phyloP scores from a whole-genome alignment of 1,140 invertebrate species.

The Megalopta genalis region DNA sequence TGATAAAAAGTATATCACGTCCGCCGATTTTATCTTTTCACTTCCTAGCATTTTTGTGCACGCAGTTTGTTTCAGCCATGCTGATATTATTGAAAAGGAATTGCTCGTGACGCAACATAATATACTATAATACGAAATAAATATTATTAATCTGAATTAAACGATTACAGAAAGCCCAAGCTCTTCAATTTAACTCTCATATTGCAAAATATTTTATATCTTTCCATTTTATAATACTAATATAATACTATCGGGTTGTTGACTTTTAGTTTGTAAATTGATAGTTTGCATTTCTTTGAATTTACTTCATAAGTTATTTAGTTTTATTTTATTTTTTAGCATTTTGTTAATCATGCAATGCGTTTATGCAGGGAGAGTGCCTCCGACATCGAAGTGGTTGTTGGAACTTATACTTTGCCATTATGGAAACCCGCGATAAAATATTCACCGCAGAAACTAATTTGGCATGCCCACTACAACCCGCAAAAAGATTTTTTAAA shows the following conservation, averaged over 20 bases:
- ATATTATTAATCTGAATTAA: too few species aligned
- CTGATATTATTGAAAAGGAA: background rate
- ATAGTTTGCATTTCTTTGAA: too few species aligned
- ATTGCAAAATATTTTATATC: too few species aligned
- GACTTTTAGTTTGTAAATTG: too few species aligned
- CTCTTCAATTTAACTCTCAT: too few species aligned
- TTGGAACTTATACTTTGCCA: background rate
- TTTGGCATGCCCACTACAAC: background rate
- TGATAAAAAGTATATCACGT: background rate
- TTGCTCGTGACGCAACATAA: too few species aligned
- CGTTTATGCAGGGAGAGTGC: background rate
- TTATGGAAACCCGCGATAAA: background rate
- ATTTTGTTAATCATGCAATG: background rate
- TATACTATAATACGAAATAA: too few species aligned
- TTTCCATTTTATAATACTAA: too few species aligned
- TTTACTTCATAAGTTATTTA: too few species aligned
- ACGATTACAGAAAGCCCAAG: too few species aligned
- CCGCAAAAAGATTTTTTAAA: fast-evolving
- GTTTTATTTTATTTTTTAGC: too few species aligned
- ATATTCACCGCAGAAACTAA: background rate
- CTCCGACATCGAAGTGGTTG: background rate
- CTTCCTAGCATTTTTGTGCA: background rate
- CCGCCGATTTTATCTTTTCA: background rate
- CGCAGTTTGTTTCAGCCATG: background rate
- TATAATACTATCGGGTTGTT: too few species aligned